Conservation (phyloP, 2,888 invertebrate genomes). For the Glaucopsyche alexis region DNA sequence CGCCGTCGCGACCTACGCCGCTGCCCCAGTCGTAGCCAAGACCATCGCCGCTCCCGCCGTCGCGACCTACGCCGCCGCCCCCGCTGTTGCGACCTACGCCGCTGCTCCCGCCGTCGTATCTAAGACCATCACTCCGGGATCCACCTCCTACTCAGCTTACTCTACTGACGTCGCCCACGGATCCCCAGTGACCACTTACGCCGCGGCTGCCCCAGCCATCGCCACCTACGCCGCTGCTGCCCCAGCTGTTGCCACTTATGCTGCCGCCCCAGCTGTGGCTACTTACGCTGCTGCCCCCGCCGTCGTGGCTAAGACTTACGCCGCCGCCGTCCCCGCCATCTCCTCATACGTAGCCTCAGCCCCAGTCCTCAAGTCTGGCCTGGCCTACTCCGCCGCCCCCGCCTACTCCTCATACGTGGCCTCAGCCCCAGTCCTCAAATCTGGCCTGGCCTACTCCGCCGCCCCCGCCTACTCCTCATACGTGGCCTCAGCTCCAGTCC, state of each 20-base stretch:
- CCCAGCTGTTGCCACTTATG: conserved; percentile 41
- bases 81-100: conserved; percentile 42
- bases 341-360: conserved; percentile 42
- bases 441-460: conserved; percentile 37
- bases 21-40: conserved; percentile 39
- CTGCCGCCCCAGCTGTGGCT: conserved; percentile 30
- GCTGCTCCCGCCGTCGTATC: conserved; percentile 37
- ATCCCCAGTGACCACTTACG: conserved; percentile 42
- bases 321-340: conserved; percentile 41
- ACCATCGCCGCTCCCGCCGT: conserved; percentile 41
- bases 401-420: conserved; percentile 29
- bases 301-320: background rate
- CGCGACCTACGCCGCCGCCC: conserved; percentile 43
- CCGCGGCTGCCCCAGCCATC: conserved; percentile 43
- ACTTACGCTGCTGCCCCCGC: conserved; percentile 16
- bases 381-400: conserved; percentile 46
- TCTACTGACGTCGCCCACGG: conserved; percentile 44
- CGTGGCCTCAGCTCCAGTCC: conserved; percentile 42
- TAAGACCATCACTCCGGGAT: conserved; percentile 20
- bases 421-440: conserved; percentile 38
- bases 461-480: conserved; percentile 44
- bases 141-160: conserved; percentile 43
- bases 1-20: conserved; percentile 41
- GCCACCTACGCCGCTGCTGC: conserved; percentile 48
- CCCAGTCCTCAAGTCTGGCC: conserved; percentile 66